Percentiles rank a stretch among this genome's conserved stretches.
Evolutionary conservation across 2,888 invertebrate species (phyloP).

Genomic region (Drosophila anomelani): DNA sequence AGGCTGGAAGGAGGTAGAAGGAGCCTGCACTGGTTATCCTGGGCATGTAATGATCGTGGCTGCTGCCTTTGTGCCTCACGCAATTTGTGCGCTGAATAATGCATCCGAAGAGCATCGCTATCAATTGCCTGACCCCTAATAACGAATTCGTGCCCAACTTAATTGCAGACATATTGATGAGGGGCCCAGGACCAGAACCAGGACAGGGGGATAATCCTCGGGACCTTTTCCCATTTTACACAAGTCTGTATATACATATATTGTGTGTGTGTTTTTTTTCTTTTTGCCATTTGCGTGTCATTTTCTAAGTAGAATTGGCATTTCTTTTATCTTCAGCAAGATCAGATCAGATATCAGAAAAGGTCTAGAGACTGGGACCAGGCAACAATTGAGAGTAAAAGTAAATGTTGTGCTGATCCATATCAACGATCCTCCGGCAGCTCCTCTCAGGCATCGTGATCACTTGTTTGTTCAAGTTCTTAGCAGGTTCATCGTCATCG

Average conservation of each 20-base stretch:
- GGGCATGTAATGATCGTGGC: conserved; percentile 45
- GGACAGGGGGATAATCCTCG: conserved; percentile 50
- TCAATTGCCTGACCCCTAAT: conserved; percentile 77
- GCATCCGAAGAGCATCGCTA: conserved; percentile 46
- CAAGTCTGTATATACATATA: neutral
- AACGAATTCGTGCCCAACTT: conserved; percentile 76
- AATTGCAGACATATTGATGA: conserved; percentile 74
- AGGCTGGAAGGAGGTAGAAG: conserved; percentile 17
- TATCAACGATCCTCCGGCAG: conserved; percentile 13
- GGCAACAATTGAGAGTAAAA: conserved; percentile 62
- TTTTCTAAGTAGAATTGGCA: conserved; percentile 73
- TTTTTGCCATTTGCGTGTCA: conserved; percentile 74
- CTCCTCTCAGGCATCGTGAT: conserved; percentile 50
- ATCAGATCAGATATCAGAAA: conserved; percentile 60
- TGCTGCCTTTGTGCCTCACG: conserved; percentile 58
- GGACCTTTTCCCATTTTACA: conserved; percentile 34
- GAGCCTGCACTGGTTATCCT: conserved; percentile 36
- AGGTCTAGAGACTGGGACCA: conserved; percentile 46
- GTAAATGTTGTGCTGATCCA: conserved; percentile 49
- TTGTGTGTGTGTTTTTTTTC: neutral
- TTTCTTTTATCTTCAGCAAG: conserved; percentile 52
- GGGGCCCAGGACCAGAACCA: conserved; percentile 20
- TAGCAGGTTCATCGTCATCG: conserved; percentile 57
- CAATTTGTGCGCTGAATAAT: conserved; percentile 60
- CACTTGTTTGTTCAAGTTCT: conserved; percentile 75